Percentiles rank a stretch among this genome's conserved stretches.
Evolutionary conservation across 2,888 invertebrate genomes (phyloP).

Genomic region (Oscheius sp.): DNA sequence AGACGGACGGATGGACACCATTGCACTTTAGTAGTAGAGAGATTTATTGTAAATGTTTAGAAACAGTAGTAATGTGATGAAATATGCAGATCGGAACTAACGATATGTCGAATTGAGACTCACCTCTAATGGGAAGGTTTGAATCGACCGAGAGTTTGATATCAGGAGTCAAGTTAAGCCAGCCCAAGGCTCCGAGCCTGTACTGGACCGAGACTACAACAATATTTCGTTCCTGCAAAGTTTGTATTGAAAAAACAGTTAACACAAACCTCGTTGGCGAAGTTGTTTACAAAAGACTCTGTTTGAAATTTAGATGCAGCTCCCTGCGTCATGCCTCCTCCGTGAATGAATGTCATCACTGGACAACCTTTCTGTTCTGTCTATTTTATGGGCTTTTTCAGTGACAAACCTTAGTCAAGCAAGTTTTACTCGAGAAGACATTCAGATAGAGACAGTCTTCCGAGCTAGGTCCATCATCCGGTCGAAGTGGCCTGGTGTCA

Average conservation of each 20-base stretch:
- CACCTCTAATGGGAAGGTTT: slow-evolving; percentile 38
- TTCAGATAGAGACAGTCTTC: slow-evolving; percentile 51
- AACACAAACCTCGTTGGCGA: slow-evolving; percentile 34
- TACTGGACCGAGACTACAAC: slow-evolving; percentile 41
- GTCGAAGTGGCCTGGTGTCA: not conserved
- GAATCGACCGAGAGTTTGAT: slow-evolving; percentile 17
- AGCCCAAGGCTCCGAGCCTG: slow-evolving; percentile 40
- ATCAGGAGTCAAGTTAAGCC: slow-evolving; percentile 38
- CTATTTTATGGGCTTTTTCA: not conserved
- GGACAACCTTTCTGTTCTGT: slow-evolving; percentile 45
- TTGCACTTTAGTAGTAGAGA: no score
- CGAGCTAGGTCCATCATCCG: slow-evolving; percentile 39
- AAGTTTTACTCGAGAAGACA: slow-evolving; percentile 46
- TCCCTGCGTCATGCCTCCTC: slow-evolving; percentile 40
- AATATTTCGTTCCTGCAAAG: slow-evolving; percentile 38
- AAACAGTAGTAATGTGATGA: no score
- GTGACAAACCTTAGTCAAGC: slow-evolving; percentile 35
- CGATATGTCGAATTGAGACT: no score
- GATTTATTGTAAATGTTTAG: no score
- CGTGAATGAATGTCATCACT: slow-evolving; percentile 45
- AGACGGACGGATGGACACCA: no score
- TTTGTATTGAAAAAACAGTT: not conserved
- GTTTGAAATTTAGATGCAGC: slow-evolving; percentile 41
- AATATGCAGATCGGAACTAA: no score
- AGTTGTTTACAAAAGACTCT: slow-evolving; percentile 49